phyloP scores from a whole-genome alignment of 2,113 vertebrate genomes.

The Candoia aspera region DNA sequence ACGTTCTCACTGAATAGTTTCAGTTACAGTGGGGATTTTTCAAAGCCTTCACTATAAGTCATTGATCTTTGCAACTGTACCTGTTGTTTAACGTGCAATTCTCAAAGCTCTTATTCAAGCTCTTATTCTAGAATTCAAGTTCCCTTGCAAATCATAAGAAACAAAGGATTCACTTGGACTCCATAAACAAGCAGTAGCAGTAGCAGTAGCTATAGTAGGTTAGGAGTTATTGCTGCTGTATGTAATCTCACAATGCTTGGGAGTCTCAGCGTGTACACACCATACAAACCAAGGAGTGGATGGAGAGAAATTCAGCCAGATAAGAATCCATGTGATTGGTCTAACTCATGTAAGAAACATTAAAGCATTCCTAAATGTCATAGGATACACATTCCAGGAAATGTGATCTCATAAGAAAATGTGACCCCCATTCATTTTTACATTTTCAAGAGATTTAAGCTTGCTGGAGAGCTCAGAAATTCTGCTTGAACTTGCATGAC shows the following conservation, averaged over 20 bases:
- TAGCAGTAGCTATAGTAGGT: not conserved
- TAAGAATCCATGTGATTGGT: not conserved
- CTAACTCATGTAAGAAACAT: not conserved
- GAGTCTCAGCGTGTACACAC: not conserved
- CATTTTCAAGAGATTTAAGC: not conserved
- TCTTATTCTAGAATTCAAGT: not conserved
- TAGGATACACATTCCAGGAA: not conserved
- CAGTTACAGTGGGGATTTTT: not conserved
- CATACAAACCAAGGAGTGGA: not conserved
- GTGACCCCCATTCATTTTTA: not conserved
- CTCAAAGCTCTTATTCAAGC: not conserved
- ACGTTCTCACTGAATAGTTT: accelerated
- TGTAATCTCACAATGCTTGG: not conserved
- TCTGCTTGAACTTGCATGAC: not conserved
- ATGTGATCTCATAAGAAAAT: not conserved
- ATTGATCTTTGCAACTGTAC: not conserved
- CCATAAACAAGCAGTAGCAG: not conserved
- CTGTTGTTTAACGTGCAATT: not conserved
- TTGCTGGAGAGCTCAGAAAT: not conserved
- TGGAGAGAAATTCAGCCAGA: not conserved
- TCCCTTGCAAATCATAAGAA: not conserved
- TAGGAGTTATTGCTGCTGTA: not conserved
- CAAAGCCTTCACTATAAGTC: not conserved
- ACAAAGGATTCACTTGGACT: not conserved
- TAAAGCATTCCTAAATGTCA: not conserved